phyloP scores from a whole-genome alignment of 2,888 invertebrate genomes.

The Eristalis intricaria region DNA sequence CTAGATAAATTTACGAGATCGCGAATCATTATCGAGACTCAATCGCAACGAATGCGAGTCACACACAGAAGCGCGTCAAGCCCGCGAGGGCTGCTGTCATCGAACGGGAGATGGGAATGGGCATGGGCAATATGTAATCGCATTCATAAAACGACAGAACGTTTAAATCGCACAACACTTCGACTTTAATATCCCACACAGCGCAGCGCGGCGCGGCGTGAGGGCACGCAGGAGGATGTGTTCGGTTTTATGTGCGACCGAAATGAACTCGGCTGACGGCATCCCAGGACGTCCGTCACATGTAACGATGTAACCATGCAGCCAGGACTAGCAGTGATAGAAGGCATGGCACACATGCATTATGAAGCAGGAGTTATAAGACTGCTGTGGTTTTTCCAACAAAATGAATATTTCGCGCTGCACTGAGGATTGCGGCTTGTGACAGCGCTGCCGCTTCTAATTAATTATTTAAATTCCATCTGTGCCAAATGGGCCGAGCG shows the following conservation, averaged over 20 bases:
- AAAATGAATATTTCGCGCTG: constrained; percentile 35
- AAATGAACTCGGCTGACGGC: not conserved
- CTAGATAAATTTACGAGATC: constrained; percentile 1
- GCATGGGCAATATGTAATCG: not conserved
- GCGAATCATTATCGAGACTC: constrained; percentile 47
- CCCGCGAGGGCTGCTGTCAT: not conserved
- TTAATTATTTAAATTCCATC: constrained; percentile 64
- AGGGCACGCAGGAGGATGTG: not conserved
- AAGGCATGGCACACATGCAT: constrained; percentile 16
- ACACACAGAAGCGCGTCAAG: not conserved
- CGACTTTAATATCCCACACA: constrained; percentile 51
- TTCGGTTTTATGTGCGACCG: not conserved
- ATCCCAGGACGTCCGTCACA: constrained; percentile 4
- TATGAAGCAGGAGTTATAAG: constrained; percentile 40
- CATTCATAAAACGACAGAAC: constrained; percentile 32
- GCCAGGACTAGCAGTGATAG: constrained; percentile 22
- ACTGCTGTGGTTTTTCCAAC: constrained; percentile 36
- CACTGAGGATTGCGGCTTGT: constrained; percentile 30
- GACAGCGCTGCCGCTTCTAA: constrained; percentile 48
- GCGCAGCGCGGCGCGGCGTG: too few species aligned
- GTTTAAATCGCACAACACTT: constrained; percentile 41
- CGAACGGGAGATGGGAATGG: not conserved
- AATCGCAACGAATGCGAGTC: constrained; percentile 46
- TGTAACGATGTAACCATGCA: not conserved
- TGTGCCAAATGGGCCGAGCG: constrained; percentile 13